phyloP scores from a whole-genome alignment of 2,113 vertebrate genomes.

The Scartelaos histophorus region DNA sequence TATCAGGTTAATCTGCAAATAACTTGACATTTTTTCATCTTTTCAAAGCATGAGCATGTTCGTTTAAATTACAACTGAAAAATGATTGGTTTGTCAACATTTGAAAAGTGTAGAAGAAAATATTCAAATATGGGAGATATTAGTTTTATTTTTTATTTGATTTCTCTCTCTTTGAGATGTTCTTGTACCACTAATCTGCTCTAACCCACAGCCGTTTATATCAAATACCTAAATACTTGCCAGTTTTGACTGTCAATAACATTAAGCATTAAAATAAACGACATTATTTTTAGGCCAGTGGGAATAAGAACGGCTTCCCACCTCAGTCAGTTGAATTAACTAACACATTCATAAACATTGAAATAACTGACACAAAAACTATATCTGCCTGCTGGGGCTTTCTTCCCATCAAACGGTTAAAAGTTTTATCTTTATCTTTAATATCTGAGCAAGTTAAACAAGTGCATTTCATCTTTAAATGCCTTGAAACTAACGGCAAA shows the following conservation, averaged over 20 bases:
- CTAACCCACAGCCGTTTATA: not conserved
- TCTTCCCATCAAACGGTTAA: not conserved
- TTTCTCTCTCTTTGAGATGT: not conserved
- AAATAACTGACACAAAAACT: too few relatives aligned
- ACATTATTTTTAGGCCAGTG: too few relatives aligned
- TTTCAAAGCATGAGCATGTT: constrained; percentile 21
- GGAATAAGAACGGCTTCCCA: too few relatives aligned
- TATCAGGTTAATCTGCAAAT: constrained; percentile 41
- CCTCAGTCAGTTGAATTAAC: too few relatives aligned
- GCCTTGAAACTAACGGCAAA: not conserved
- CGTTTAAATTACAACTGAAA: not conserved
- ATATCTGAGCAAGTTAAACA: not conserved
- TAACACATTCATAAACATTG: too few relatives aligned
- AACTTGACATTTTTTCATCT: constrained; percentile 36
- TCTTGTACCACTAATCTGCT: not conserved
- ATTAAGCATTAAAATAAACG: too few relatives aligned
- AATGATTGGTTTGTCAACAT: constrained; percentile 11
- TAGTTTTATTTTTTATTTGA: constrained; percentile 6
- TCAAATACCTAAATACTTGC: not conserved
- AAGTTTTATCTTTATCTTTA: not conserved
- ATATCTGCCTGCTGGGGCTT: too few relatives aligned
- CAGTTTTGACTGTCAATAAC: not conserved
- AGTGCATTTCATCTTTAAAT: not conserved
- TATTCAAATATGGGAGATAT: constrained; percentile 18
- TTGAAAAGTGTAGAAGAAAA: constrained; percentile 11